These are phyloP conservation scores for Eulemur albifrons DNA, from an alignment of 2,797 vertebrate species.

Conservation along the genomic window DNA sequence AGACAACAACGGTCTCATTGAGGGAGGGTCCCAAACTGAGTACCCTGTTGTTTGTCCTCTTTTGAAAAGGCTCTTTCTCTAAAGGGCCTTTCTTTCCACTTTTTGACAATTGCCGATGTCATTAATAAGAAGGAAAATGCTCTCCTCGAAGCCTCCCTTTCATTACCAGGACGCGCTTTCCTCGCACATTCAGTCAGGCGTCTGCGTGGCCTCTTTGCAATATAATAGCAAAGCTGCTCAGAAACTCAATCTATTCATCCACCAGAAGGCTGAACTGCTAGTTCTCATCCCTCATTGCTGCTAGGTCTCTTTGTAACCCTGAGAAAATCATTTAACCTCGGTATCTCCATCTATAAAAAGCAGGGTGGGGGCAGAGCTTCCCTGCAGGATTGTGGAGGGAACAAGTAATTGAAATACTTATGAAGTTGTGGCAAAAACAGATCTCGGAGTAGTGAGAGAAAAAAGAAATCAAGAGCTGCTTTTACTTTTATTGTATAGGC, in stretches of 20 bases:
- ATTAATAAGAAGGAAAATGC: conserved; percentile 68
- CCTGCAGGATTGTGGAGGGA: conserved; percentile 61
- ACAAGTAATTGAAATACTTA: conserved; percentile 78
- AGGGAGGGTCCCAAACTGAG: conserved; percentile 33
- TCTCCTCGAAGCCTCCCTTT: conserved; percentile 54
- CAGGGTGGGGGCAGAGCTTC: conserved; percentile 55
- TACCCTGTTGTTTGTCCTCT: conserved; percentile 43
- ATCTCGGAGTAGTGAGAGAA: conserved; percentile 43
- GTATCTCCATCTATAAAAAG: conserved; percentile 74
- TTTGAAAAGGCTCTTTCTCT: conserved; percentile 61
- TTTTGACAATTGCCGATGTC: conserved; percentile 65
- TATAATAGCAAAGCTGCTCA: conserved; percentile 73
- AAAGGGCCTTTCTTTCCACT: conserved; percentile 49
- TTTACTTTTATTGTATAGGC: conserved; percentile 52
- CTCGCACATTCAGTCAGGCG: conserved; percentile 50
- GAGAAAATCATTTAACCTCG: conserved; percentile 82
- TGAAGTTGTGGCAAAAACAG: conserved; percentile 73
- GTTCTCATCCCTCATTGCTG: conserved; percentile 69
- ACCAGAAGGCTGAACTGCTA: conserved; percentile 55
- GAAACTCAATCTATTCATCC: conserved; percentile 74
- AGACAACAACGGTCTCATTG: conserved; percentile 44
- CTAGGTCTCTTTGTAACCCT: conserved; percentile 75
- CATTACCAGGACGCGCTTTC: conserved; percentile 45
- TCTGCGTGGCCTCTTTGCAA: conserved; percentile 61
- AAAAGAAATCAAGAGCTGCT: conserved; percentile 38